Base-by-base conservation (phyloP, 1,140 invertebrate genomes). In the Myzus persicae region DNA sequence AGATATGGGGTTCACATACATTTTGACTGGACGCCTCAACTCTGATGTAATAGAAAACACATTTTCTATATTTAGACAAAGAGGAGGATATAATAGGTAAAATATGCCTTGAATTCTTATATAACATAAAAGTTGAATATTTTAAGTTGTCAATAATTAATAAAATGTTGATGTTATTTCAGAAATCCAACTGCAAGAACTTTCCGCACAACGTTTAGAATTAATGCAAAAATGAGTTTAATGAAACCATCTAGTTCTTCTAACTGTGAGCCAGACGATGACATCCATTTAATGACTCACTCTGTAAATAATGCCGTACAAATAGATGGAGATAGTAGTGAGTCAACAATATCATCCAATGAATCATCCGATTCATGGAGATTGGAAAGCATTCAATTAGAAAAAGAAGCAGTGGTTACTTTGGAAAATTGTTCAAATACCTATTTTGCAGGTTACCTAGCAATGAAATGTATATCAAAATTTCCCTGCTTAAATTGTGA, bases 381-480 rank as follows among this genome's bases (percentile, higher is more conserved):
- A 7, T 8, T 54, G 0, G 51, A 26, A 4, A 54, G 24, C 7
- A 26, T 54, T 54, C 22, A 24, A 42, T 22, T 84, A 36, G 44
- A 87, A 46, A 26, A 46, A 87, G 44, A 87, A 87, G 11, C 44
- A 2, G 85, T 46, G 20, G 22, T 87, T n/a, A 87, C 2, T 22
- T 48, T 87, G 11, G 31, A 87, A 87, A 46, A 87, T n/a, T 87
- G 84, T 87, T 46, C 85, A n/a, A 84, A 84, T 36, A 84, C 81
- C 0, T 84, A 46, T 46, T 87, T 87, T 87, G 42, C 85, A 20
- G 85, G 44, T 6, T 87, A 87, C 20, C 24, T 87, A 87, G 31
- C 85, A 87, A 87, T 87, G 42, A 46, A 87, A 40, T 20, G 14
- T 87, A 14, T 46, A 46, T 48, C 18, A 0, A 87, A 87, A 24